phyloP scores from a whole-genome alignment of 2,888 invertebrate species.

The Agapostemon virescens region DNA sequence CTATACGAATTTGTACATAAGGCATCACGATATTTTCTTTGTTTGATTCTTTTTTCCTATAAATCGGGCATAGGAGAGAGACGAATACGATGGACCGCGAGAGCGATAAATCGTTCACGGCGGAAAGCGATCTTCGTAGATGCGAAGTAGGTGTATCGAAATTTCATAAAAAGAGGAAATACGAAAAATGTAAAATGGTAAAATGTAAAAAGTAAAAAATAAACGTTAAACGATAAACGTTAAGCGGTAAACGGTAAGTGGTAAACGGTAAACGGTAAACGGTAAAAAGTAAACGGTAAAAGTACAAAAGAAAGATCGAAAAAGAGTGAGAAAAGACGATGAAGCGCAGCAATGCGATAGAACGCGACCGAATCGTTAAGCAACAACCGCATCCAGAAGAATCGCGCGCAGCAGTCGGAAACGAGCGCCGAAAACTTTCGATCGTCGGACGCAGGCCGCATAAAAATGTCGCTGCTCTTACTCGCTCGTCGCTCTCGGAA shows the following conservation, averaged over 20 bases:
- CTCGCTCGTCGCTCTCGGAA: background rate
- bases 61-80: background rate
- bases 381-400: slow-evolving; percentile 9
- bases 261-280: background rate
- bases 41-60: slow-evolving; percentile 38
- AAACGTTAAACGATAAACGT: background rate
- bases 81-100: slow-evolving; percentile 2
- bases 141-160: background rate
- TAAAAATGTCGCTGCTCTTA: slow-evolving; percentile 30
- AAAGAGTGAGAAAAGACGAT: background rate
- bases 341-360: background rate
- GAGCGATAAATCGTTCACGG: background rate
- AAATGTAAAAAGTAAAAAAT: background rate
- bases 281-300: background rate
- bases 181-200: background rate
- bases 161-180: background rate
- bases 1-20: slow-evolving; percentile 69
- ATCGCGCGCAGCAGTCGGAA: background rate
- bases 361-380: background rate
- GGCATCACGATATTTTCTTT: slow-evolving; percentile 61
- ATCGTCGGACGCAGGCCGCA: slow-evolving; percentile 22
- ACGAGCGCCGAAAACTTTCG: slow-evolving; percentile 26
- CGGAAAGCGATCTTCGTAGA: slow-evolving; percentile 4
- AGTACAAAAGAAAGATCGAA: background rate
- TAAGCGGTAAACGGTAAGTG: background rate